phyloP scores from a whole-genome alignment of 2,797 vertebrate species.

The Sciaenops ocellatus region DNA sequence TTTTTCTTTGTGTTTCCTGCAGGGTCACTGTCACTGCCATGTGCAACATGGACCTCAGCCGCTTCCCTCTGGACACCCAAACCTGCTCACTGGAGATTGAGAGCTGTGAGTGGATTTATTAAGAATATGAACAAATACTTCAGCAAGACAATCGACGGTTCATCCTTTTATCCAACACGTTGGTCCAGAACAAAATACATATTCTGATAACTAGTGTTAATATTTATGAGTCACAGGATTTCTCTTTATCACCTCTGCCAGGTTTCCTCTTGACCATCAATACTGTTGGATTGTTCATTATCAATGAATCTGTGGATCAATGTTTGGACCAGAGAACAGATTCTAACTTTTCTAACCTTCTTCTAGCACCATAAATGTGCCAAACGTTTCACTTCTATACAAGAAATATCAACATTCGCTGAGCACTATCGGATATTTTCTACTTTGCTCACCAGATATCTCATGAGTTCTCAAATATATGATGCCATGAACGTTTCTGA shows the following conservation, averaged over 20 bases:
- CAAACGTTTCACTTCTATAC: not conserved
- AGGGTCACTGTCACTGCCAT: conserved; percentile 98
- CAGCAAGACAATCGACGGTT: not conserved
- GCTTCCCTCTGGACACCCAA: conserved; percentile 97
- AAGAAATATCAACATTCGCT: not conserved
- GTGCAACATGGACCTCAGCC: conserved; percentile 99
- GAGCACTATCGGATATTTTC: not conserved
- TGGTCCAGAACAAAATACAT: not conserved
- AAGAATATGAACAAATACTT: conserved; percentile 6
- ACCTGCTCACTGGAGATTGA: conserved; percentile 98
- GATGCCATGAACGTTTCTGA: conserved; percentile 3
- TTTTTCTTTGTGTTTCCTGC: conserved; percentile 9
- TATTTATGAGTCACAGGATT: no score
- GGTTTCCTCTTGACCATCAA: no score
- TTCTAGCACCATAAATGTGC: not conserved
- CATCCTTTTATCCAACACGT: not conserved
- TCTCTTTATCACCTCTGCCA: no score
- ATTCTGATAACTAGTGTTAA: not conserved
- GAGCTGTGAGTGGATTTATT: conserved; percentile 91
- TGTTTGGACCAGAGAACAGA: no score
- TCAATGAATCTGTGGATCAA: no score
- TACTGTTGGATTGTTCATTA: no score
- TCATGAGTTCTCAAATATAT: conserved; percentile 14
- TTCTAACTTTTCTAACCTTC: no score
- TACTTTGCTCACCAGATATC: conserved; percentile 15